phyloP scores from a whole-genome alignment of 1,140 invertebrate genomes.

The Heliconius congener region DNA sequence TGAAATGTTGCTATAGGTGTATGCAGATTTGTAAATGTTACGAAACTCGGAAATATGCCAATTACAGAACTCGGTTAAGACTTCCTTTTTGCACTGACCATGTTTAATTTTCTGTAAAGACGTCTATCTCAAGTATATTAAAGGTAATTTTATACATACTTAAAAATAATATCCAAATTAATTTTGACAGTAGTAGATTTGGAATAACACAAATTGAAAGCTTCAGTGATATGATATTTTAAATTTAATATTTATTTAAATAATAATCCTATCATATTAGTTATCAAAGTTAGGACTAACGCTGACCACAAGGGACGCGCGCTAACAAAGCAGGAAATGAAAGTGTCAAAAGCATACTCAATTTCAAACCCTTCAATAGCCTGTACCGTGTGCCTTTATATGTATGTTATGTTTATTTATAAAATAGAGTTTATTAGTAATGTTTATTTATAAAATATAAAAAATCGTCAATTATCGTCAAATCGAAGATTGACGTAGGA shows the following conservation, averaged over 20 bases:
- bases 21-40: conserved; percentile 2
- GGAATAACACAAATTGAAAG: too few species aligned
- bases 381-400: neutral
- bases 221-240: too few species aligned
- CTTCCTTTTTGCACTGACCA: neutral
- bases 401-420: neutral
- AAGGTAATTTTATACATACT: neutral
- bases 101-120: conserved; percentile 6
- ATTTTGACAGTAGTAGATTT: neutral
- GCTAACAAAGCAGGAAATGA: conserved; percentile 58
- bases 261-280: neutral
- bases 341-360: conserved; percentile 62
- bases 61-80: conserved; percentile 5
- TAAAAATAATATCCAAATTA: neutral
- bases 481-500: too few species aligned
- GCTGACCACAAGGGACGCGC: conserved; percentile 33
- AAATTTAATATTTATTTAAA: neutral
- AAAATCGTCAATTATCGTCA: neutral
- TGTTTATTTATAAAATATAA: too few species aligned
- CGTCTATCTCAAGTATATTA: neutral
- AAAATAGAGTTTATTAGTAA: too few species aligned
- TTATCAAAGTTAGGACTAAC: conserved; percentile 13
- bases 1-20: neutral
- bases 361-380: conserved; percentile 32
- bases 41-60: neutral